Conservation (phyloP, 2,888 invertebrate genomes). For the Helleia helle region DNA sequence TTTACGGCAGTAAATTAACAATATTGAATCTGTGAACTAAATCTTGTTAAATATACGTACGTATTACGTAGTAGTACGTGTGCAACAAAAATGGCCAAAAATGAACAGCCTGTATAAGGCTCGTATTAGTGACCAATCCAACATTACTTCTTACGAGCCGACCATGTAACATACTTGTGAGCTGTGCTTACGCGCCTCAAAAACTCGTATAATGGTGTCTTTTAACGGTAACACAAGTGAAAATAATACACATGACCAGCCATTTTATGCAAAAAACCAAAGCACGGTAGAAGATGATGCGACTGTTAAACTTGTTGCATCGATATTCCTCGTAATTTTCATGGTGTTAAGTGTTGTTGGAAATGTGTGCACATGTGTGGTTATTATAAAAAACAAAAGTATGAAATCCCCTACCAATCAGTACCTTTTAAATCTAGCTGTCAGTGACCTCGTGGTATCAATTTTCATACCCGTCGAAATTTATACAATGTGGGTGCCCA, state of each 20-base stretch:
- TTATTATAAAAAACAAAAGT: slow-evolving; percentile 23
- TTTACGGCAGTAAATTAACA: not conserved
- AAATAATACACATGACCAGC: not conserved
- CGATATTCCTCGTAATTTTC: not conserved
- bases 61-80: too few relatives aligned
- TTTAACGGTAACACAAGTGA: not conserved
- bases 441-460: slow-evolving; percentile 78
- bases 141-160: not conserved
- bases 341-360: slow-evolving; percentile 8
- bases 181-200: not conserved
- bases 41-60: too few relatives aligned
- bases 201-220: not conserved
- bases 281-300: not conserved
- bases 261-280: not conserved
- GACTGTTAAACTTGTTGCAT: not conserved
- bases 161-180: not conserved
- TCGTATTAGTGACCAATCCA: not conserved
- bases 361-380: slow-evolving; percentile 6
- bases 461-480: slow-evolving; percentile 84
- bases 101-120: not conserved
- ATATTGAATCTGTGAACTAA: not conserved
- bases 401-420: slow-evolving; percentile 84
- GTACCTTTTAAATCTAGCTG: slow-evolving; percentile 78
- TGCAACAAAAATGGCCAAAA: not conserved
- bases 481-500: slow-evolving; percentile 51